Evolutionary conservation across 2,797 vertebrate genomes (phyloP), one percentile per base, ranked within the genome.

Genomic region (Lepilemur ruficaudatus): DNA sequence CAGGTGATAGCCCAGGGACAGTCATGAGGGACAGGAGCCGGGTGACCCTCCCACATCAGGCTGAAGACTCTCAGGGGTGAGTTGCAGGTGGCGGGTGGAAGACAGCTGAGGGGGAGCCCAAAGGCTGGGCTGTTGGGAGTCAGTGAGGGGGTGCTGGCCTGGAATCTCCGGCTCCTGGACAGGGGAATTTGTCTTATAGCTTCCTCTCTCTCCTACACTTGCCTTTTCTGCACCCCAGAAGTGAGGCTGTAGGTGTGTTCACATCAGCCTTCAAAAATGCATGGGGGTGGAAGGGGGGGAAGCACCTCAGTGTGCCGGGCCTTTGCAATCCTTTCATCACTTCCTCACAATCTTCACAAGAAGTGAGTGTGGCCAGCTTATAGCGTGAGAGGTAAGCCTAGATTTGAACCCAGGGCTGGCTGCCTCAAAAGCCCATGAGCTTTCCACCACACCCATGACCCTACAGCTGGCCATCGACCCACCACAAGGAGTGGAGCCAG

Each of bases 131-230:
- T 15, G 75, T 17, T 15, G 22, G n/a, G 46, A 15, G 63, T 46
- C 18, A 30, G 20, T 13, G 67, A 3, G 28, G 5, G 4, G 32
- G 35, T 10, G 4, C 72, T 61, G n/a, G 46, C 30, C 81, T 50
- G 52, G 69, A 41, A 0, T 1, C 4, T 14, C 0, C 0, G n/a
- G 41, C 5, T 38, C 35, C 5, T 38, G 46, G 8, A 57, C 15
- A 9, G 28, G 30, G 28, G 17, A 63, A 8, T 23, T 30, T n/a
- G 48, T 65, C 48, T 57, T 35, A 28, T 12, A 65, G 57, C 28
- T n/a, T 57, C 82, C 30, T 46, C 23, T 89, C 35, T 32, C 55
- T 91, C 46, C n/a, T 67, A 52, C 12, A 12, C 46, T 38, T 81
- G 35, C 30, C 5, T 72, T 38, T 87, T 65, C 35, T 73, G 9